Conservation (phyloP, 2,113 vertebrate genomes). For the Symphodus melops region DNA sequence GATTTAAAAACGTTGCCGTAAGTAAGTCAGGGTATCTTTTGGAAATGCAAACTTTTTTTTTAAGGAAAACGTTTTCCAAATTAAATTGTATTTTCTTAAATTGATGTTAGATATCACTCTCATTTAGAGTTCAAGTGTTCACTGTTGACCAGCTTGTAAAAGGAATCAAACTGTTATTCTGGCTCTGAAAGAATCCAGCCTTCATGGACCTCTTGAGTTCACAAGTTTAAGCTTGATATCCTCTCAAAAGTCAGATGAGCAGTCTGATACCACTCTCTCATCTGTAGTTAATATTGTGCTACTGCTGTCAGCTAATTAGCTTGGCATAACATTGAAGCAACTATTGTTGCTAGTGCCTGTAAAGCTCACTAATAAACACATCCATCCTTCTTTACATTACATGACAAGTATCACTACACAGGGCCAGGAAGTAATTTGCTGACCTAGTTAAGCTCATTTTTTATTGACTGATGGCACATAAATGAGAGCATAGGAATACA, state of each 20-base stretch:
- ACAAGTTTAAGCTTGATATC: background rate
- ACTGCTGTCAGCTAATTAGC: background rate
- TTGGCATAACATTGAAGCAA: background rate
- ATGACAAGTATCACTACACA: no score
- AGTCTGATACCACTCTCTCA: background rate
- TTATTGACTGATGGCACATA: background rate
- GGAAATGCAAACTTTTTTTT: background rate
- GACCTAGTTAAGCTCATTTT: background rate
- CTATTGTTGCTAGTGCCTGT: no score
- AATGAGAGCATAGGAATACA: background rate
- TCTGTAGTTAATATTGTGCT: background rate
- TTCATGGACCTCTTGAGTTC: no score
- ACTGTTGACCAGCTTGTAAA: no score
- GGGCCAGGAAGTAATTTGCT: background rate
- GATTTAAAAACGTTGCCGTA: background rate
- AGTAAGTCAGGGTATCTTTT: background rate
- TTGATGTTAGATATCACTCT: no score
- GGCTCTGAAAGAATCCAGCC: no score
- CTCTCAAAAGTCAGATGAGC: background rate
- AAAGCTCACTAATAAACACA: no score
- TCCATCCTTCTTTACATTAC: no score
- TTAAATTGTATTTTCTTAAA: no score
- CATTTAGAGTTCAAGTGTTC: no score
- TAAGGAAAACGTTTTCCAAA: no score
- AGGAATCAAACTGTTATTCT: no score